These are phyloP conservation scores for Yasuhikotakia modesta DNA, from an alignment of 2,797 vertebrate species.

Conservation along the genomic window DNA sequence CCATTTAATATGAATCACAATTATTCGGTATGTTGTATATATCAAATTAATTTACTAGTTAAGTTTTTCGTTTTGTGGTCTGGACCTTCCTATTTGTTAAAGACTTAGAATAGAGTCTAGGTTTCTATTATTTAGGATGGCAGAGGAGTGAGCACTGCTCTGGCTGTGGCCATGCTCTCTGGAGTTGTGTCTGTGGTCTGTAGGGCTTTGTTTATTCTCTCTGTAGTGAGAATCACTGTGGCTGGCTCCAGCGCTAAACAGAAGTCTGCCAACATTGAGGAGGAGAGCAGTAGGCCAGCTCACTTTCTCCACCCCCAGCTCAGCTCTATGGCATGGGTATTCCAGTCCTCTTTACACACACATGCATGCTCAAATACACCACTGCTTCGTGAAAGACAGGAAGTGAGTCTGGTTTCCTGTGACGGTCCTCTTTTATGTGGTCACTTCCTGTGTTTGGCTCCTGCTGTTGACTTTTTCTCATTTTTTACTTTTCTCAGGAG, in stretches of 20 bases:
- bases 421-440: slow-evolving; percentile 81
- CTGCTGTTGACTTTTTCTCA: slow-evolving; percentile 58
- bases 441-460: slow-evolving; percentile 80
- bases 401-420: slow-evolving; percentile 78
- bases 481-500: slow-evolving; percentile 9
- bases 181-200: slow-evolving; percentile 42
- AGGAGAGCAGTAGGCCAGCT: slow-evolving; percentile 36
- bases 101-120: no score
- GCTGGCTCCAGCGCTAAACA: slow-evolving; percentile 52
- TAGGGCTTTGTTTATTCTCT: slow-evolving; percentile 50
- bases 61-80: no score
- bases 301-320: slow-evolving; percentile 9
- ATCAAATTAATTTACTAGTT: no score
- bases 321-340: slow-evolving; percentile 65
- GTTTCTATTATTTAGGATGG: slow-evolving; percentile 6
- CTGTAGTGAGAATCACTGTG: slow-evolving; percentile 42
- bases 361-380: slow-evolving; percentile 60
- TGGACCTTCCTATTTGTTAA: no score
- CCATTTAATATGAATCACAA: no score
- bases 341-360: slow-evolving; percentile 64
- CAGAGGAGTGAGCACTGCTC: slow-evolving; percentile 12
- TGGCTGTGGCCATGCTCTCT: slow-evolving; percentile 22
- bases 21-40: no score
- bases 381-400: slow-evolving; percentile 79
- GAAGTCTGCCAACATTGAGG: slow-evolving; percentile 49